Evolutionary conservation across 2,113 vertebrate species (phyloP).

Genomic region (Triplophysa rosa): DNA sequence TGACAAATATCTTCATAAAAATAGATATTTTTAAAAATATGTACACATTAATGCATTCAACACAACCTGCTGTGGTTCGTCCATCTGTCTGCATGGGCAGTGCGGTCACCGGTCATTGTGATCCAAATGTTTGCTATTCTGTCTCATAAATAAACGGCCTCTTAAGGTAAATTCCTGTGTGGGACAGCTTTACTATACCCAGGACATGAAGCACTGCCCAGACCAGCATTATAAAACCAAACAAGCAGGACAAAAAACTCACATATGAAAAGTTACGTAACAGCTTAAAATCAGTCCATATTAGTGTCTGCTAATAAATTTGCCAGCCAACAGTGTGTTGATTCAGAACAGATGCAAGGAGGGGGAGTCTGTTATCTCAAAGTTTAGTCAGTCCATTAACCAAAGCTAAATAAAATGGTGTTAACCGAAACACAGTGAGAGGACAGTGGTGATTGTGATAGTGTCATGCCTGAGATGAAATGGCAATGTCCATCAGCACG

Average conservation of each 20-base stretch:
- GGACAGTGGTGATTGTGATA: background rate
- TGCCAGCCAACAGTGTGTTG: slow-evolving; percentile 64
- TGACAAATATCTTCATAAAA: background rate
- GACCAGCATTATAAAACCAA: slow-evolving; percentile 42
- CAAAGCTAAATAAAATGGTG: background rate
- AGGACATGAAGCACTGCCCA: slow-evolving; percentile 28
- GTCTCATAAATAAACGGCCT: slow-evolving; percentile 34
- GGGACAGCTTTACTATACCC: slow-evolving; percentile 45
- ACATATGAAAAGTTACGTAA: slow-evolving; percentile 43
- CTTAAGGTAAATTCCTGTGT: slow-evolving; percentile 41
- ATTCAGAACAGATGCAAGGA: slow-evolving; percentile 66
- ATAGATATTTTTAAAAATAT: slow-evolving; percentile 7
- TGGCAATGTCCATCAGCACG: background rate
- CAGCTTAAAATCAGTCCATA: slow-evolving; percentile 46
- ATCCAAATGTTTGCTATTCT: slow-evolving; percentile 37
- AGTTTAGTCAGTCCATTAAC: slow-evolving; percentile 40
- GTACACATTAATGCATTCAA: background rate
- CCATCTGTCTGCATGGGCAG: slow-evolving; percentile 52
- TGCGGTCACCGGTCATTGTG: background rate
- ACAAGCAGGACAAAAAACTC: slow-evolving; percentile 47
- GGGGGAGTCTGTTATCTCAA: slow-evolving; percentile 57
- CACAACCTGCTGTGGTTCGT: background rate
- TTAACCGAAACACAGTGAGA: background rate
- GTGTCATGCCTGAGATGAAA: background rate
- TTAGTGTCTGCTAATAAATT: slow-evolving; percentile 63